These are phyloP conservation scores for Epicauta chinensis DNA, from an alignment of 1,140 invertebrate species.

Conservation along the genomic window DNA sequence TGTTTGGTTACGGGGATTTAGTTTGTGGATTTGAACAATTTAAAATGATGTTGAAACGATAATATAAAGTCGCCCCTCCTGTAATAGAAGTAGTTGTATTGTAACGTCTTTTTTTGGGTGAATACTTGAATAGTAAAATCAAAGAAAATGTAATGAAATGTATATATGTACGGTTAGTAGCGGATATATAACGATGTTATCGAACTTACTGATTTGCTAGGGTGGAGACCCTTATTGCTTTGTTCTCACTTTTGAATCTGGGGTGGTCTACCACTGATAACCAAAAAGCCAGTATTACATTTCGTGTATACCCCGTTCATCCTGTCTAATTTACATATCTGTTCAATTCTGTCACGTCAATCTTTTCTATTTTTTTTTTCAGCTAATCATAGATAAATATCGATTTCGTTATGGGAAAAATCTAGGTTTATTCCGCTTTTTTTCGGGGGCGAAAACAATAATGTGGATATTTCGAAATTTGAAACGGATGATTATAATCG, in stretches of 20 bases:
- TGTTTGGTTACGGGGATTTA: too few species aligned
- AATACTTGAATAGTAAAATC: slow-evolving; percentile 19
- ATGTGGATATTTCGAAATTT: too few species aligned
- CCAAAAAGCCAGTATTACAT: slow-evolving; percentile 33
- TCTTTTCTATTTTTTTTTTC: not conserved
- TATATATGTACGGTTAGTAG: slow-evolving; percentile 14
- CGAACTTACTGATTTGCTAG: slow-evolving; percentile 39
- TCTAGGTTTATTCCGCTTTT: too few species aligned
- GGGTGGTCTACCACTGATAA: slow-evolving; percentile 39
- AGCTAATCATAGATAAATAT: not conserved
- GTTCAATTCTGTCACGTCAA: slow-evolving; percentile 6
- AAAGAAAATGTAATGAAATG: slow-evolving; percentile 19
- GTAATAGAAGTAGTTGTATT: not conserved
- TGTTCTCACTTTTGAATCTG: slow-evolving; percentile 41
- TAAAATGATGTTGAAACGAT: slow-evolving; percentile 12
- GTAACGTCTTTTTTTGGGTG: slow-evolving; percentile 3
- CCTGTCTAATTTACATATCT: slow-evolving; percentile 31
- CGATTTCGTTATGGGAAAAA: not conserved
- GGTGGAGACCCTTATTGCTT: slow-evolving; percentile 40
- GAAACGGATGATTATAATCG: too few species aligned
- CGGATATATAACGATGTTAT: slow-evolving; percentile 40
- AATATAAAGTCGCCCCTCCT: slow-evolving; percentile 6
- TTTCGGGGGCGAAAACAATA: too few species aligned
- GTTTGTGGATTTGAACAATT: slow-evolving; percentile 3
- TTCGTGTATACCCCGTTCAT: slow-evolving; percentile 24